Conservation (phyloP, 2,113 vertebrate species). For the Oreochromis niloticus region DNA sequence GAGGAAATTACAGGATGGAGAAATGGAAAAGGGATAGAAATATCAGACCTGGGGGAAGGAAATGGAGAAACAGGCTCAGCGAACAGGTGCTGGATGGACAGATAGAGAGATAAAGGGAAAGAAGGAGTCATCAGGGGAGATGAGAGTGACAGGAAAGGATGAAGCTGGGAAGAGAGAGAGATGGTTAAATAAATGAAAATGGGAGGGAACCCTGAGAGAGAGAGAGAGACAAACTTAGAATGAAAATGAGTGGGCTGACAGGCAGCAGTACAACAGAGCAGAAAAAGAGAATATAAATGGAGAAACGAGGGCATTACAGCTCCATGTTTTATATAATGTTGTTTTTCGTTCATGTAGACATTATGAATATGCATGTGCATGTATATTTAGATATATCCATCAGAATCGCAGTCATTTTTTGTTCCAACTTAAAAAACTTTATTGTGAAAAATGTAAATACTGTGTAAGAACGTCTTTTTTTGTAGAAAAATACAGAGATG, state of each 20-base stretch:
- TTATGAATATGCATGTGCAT: not conserved
- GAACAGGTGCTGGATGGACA: conserved; percentile 40
- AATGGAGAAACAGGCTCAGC: not conserved
- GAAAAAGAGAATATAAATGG: not conserved
- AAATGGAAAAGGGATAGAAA: not conserved
- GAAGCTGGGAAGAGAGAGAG: not conserved
- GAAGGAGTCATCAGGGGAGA: conserved; percentile 1
- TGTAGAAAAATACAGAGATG: not conserved
- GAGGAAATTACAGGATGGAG: not conserved
- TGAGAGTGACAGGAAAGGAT: not conserved
- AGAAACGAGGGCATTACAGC: not conserved
- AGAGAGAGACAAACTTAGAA: not conserved
- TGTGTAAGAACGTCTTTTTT: not conserved
- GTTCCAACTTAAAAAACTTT: not conserved
- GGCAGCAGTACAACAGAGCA: not conserved
- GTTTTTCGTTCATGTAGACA: not conserved
- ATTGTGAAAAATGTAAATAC: not conserved
- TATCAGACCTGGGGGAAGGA: not conserved
- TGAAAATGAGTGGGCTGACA: not conserved
- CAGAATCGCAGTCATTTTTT: not conserved
- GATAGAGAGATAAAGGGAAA: not conserved
- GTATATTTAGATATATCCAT: not conserved
- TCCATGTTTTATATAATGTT: not conserved
- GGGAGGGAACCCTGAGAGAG: not conserved
- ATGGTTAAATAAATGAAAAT: not conserved